A percentile compares a stretch with the other conserved stretches of the same genome.
Evolutionary conservation across 2,113 vertebrate genomes (phyloP).

Genomic region (Rhineura floridana): DNA sequence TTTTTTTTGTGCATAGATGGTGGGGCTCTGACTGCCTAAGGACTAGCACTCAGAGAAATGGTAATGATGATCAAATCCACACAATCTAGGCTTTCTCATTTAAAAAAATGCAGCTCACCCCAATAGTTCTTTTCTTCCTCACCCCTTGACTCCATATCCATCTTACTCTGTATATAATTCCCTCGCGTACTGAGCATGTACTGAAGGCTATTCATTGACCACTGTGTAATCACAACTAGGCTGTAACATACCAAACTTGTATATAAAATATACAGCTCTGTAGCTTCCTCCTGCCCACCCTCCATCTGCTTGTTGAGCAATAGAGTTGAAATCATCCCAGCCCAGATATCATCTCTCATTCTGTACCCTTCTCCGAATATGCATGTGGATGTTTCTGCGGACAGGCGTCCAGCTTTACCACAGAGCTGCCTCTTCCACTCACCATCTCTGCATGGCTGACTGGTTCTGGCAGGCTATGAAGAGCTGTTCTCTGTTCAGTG

Average conservation of each 20-base stretch:
- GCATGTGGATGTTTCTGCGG: neutral
- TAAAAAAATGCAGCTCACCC: neutral
- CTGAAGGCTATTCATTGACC: too few relatives aligned
- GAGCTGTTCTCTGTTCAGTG: neutral
- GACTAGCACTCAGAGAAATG: neutral
- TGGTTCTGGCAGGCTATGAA: conserved; percentile 5
- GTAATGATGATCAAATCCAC: neutral
- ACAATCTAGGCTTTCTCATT: neutral
- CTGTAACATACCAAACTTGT: too few relatives aligned
- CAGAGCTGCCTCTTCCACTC: too few relatives aligned
- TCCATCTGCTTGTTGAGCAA: neutral
- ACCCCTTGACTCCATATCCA: too few relatives aligned
- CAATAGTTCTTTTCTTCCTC: neutral
- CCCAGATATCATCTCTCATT: neutral
- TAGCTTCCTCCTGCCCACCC: neutral
- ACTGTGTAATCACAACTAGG: too few relatives aligned
- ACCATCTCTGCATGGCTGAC: neutral
- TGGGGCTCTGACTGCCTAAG: neutral
- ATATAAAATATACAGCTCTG: neutral
- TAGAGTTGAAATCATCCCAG: neutral
- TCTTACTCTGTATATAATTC: neutral
- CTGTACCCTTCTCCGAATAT: neutral
- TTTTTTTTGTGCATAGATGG: neutral
- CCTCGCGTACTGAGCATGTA: too few relatives aligned
- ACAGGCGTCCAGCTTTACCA: neutral